phyloP scores from a whole-genome alignment of 2,113 vertebrate species.

The Mirounga angustirostris region DNA sequence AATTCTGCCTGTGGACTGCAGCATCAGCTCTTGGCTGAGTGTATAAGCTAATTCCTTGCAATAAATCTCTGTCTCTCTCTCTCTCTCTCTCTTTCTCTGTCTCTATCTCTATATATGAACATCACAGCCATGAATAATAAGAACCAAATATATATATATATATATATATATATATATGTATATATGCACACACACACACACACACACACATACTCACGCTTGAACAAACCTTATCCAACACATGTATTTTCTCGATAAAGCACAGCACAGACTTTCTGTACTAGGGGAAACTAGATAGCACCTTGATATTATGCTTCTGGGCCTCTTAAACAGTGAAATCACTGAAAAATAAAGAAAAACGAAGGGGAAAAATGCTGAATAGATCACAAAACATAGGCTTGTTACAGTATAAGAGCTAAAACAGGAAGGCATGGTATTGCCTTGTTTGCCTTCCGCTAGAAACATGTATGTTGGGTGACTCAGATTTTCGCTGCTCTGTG shows the following conservation, averaged over 20 bases:
- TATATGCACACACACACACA: not conserved
- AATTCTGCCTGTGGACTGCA: not conserved
- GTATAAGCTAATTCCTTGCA: not conserved
- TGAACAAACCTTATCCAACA: not conserved
- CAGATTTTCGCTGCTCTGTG: not conserved
- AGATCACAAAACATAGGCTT: not conserved
- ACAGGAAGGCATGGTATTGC: rapidly evolving
- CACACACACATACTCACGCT: not conserved
- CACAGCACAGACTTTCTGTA: not conserved
- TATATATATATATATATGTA: not conserved
- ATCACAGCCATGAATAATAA: not conserved
- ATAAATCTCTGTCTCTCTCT: not conserved
- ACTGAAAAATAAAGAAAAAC: not conserved
- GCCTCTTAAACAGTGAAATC: not conserved
- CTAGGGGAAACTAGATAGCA: not conserved
- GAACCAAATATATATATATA: not conserved
- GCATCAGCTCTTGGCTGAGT: not conserved
- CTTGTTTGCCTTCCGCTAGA: not conserved
- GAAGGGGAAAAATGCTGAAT: not conserved
- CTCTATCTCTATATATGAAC: not conserved
- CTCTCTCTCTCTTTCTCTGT: not conserved
- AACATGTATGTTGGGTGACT: not conserved
- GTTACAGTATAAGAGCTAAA: not conserved
- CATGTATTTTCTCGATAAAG: not conserved
- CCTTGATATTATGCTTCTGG: not conserved